Conservation (phyloP, 2,888 invertebrate species). For the Macrosiphum euphorbiae region DNA sequence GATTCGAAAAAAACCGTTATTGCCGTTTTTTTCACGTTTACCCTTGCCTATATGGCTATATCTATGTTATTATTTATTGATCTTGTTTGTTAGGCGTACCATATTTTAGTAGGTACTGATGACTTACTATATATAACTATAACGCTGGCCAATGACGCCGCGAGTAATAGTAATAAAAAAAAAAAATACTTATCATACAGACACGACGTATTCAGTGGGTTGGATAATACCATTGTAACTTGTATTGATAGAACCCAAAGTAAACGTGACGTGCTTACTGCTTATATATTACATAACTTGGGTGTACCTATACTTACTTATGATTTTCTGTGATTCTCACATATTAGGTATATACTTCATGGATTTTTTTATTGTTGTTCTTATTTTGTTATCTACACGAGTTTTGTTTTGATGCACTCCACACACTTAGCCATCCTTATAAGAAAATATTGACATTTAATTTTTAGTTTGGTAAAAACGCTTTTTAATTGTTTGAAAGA, state of each 20-base stretch:
- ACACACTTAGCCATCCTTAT: neutral
- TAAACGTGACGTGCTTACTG: neutral
- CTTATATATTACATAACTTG: neutral
- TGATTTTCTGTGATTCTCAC: neutral
- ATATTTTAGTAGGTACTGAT: neutral
- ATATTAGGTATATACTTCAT: neutral
- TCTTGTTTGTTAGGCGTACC: neutral
- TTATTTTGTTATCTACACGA: neutral
- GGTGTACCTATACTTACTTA: neutral
- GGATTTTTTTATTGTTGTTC: neutral
- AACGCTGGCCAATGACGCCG: neutral
- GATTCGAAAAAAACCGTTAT: neutral
- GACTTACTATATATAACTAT: neutral
- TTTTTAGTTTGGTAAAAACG: neutral
- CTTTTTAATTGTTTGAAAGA: neutral
- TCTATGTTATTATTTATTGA: neutral
- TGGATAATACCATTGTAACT: neutral
- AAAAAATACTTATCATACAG: neutral
- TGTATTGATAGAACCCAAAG: neutral
- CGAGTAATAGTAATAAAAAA: neutral
- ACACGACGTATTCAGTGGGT: neutral
- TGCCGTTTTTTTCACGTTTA: neutral
- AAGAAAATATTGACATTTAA: neutral
- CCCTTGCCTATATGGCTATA: too few species aligned
- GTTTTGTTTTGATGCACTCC: neutral